phyloP scores from a whole-genome alignment of 2,888 invertebrate species.

The Sminthurides aquaticus region DNA sequence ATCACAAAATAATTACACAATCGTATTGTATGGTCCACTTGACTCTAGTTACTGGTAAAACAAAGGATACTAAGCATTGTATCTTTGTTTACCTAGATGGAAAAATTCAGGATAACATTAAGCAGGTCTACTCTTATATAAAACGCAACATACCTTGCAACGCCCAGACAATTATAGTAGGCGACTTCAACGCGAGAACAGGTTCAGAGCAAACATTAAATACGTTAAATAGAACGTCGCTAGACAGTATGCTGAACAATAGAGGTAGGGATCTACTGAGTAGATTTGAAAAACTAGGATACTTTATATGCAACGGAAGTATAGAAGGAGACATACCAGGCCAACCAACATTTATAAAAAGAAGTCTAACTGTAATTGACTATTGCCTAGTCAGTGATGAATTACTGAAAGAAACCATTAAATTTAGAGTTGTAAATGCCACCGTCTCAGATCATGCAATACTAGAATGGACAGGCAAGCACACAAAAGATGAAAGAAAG shows the following conservation, averaged over 20 bases:
- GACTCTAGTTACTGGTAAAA: not conserved
- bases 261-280: not conserved
- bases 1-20: not conserved
- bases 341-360: not conserved
- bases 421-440: not conserved
- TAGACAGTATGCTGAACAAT: not conserved
- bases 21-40: not conserved
- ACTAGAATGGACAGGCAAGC: not conserved
- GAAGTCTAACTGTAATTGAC: not conserved
- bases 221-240: not conserved
- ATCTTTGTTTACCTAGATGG: conserved; percentile 2
- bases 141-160: not conserved
- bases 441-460: not conserved
- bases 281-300: not conserved
- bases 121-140: not conserved
- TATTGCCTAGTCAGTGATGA: not conserved
- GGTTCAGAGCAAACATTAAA: not conserved
- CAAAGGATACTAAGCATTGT: not conserved
- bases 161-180: not conserved
- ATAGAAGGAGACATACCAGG: not conserved
- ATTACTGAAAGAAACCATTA: not conserved
- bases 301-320: not conserved
- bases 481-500: not conserved
- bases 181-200: not conserved
- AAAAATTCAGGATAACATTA: not conserved